Evolutionary conservation across 2,888 invertebrate genomes (phyloP), one percentile per base, ranked within the genome.

Genomic region (Antitype chi): DNA sequence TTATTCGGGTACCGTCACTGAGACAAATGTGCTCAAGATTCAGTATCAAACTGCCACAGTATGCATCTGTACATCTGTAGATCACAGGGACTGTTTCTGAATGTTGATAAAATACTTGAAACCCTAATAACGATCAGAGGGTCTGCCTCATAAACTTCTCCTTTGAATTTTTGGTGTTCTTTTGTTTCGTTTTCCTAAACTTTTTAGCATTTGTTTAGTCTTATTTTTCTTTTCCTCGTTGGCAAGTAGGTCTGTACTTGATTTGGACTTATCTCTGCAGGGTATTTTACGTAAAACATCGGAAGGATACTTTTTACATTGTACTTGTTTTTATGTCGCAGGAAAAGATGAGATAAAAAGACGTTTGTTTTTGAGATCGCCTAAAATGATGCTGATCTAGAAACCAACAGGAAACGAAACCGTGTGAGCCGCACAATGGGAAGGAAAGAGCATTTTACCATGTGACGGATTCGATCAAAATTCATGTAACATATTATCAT

Each of bases 21-120:
- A 25, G 59, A 81, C 64, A 69, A 74, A 74, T 71, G 67, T 63
- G 62, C 66, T 59, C 25, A 71, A 73, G 64, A 52, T 81, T 82
- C 9, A 67, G 70, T 15, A 69, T 57, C 53, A 66, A 62, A 71
- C 55, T 64, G 47, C 53, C 15, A 49, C 32, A 69, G 53, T 49
- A 53, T 47, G 59, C 38, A 15, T 43, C 53, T 53, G 32, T 69
- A 64, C 38, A 55, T 62, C 55, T 43, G 43, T 47, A 47, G 11
- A 47, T 47, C 43, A 1, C 15, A 53, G 20, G 8, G 20, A 62
- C 32, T 57, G 25, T 66, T 80, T 67, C 47, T 72, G 28, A 81
- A 60, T 66, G 52, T 66, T 72, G 55, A 60, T 70, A 55, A 72
- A 76, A 53, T 64, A 55, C 60, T 23, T 38, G 59, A 69, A 28